Percentiles rank a stretch among this genome's conserved stretches.
These are phyloP conservation scores for Craseonycteris thonglongyai DNA, from an alignment of 2,113 vertebrate species.

Conservation along the genomic window DNA sequence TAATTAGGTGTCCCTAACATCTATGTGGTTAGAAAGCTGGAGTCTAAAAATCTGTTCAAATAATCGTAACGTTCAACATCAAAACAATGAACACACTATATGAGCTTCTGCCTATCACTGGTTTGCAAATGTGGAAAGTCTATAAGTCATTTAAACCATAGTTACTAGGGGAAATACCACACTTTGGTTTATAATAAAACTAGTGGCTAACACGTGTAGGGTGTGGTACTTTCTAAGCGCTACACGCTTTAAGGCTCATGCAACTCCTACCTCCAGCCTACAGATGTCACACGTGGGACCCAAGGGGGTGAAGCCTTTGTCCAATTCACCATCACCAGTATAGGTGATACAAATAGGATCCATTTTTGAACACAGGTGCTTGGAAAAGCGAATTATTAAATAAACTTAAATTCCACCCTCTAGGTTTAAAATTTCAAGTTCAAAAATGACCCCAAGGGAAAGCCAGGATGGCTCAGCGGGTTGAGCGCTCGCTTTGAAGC, in stretches of 20 bases:
- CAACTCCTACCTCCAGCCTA: background rate
- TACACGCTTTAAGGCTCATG: background rate
- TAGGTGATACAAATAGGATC: background rate
- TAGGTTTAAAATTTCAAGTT: background rate
- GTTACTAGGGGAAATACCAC: background rate
- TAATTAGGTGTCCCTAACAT: background rate
- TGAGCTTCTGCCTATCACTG: background rate
- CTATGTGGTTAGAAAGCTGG: background rate
- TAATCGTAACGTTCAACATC: background rate
- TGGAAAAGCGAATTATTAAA: background rate
- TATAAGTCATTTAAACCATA: background rate
- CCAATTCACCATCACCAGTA: background rate
- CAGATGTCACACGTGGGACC: background rate
- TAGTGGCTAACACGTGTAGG: fast-evolving
- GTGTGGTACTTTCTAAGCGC: background rate
- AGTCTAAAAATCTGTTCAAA: background rate
- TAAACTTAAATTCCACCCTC: background rate
- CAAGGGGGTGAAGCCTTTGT: background rate
- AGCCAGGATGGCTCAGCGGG: too few relatives aligned
- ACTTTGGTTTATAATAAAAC: background rate
- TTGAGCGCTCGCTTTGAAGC: too few relatives aligned
- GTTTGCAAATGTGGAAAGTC: background rate
- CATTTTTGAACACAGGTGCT: background rate
- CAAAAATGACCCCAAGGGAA: background rate
- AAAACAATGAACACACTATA: background rate